Evolutionary conservation across 2,888 invertebrate genomes (phyloP).

Genomic region (Orchestes rusci): DNA sequence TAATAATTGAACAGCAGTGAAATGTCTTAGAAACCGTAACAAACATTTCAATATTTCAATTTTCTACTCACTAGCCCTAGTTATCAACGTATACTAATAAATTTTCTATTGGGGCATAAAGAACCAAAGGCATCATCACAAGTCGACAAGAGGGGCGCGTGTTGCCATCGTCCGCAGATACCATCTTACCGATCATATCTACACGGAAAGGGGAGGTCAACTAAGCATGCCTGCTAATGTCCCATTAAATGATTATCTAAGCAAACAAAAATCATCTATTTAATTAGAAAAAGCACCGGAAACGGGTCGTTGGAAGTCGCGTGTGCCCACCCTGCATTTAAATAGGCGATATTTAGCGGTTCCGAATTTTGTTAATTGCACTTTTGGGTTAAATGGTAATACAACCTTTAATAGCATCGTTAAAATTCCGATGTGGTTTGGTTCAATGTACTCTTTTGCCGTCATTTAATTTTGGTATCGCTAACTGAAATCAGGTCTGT

Average conservation of each 20-base stretch:
- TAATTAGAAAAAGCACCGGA: conserved; percentile 45
- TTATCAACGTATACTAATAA: conserved; percentile 15
- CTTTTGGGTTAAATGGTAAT: conserved; percentile 13
- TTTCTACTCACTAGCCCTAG: too few species aligned
- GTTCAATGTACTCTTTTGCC: too few species aligned
- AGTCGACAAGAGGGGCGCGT: conserved; percentile 31
- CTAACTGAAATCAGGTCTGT: too few species aligned
- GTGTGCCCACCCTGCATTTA: conserved; percentile 30
- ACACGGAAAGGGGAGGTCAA: conserved; percentile 38
- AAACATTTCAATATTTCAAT: too few species aligned
- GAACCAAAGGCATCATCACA: conserved; percentile 27
- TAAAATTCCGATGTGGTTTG: conserved; percentile 5
- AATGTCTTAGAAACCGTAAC: too few species aligned
- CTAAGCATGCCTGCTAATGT: conserved; percentile 43
- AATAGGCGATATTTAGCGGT: conserved; percentile 22
- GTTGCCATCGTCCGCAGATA: conserved; percentile 29
- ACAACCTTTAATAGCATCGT: conserved; percentile 7
- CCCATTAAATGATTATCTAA: conserved; percentile 48
- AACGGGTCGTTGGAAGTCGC: conserved; percentile 40
- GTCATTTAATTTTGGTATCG: too few species aligned
- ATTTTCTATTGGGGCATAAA: conserved; percentile 20
- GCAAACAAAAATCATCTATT: conserved; percentile 48
- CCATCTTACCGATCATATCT: conserved; percentile 35
- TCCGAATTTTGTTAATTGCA: conserved; percentile 13
- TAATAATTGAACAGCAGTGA: too few species aligned